Evolutionary conservation across 2,797 vertebrate genomes (phyloP), one percentile per base, ranked within the genome.

Genomic region (Rhinophrynus dorsalis): DNA sequence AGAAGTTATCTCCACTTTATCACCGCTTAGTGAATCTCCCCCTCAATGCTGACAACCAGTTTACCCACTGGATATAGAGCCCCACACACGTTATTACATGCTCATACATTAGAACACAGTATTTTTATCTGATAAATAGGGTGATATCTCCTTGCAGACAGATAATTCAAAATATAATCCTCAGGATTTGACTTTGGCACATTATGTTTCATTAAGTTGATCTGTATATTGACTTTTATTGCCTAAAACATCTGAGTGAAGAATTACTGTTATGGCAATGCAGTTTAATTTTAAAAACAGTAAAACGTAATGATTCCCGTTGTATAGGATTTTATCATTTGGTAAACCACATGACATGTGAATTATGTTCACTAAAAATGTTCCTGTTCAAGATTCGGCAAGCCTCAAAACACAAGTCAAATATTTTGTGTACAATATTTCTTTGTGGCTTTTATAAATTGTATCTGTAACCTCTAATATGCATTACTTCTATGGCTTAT

Each of bases 291-390:
- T 71, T 33, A 60, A 52, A 64, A 64, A 50, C 52, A 3, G 15
- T 64, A 48, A 57, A 32, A 51, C 9, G 51, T 35, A 65, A 66
- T 55, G 38, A 73, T 73, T 66, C 55, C 69, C 24, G 54, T 66
- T 52, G 62, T 59, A 29, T 50, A 58, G 27, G 27, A 27, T 35
- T 58, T 33, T 44, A 52, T 65, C 33, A 73, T 59, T 66, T 66
- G 69, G 69, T 66, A 73, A 73, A 73, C 61, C 69, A 66, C 69
- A 66, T 66, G 61, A 59, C 61, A 66, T 51, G 52, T 58, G 52
- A 72, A 65, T 50, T 23, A 40, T 65, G 12, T 30, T 38, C 38
- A 32, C 27, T 60, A n/a, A 60, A 38, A 57, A 57, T 33, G 26
- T 55, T 26, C 23, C 38, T 8, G 1, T 23, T 24, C 20, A 10